phyloP scores from a whole-genome alignment of 2,888 invertebrate genomes.

The Phyllotreta striolata region DNA sequence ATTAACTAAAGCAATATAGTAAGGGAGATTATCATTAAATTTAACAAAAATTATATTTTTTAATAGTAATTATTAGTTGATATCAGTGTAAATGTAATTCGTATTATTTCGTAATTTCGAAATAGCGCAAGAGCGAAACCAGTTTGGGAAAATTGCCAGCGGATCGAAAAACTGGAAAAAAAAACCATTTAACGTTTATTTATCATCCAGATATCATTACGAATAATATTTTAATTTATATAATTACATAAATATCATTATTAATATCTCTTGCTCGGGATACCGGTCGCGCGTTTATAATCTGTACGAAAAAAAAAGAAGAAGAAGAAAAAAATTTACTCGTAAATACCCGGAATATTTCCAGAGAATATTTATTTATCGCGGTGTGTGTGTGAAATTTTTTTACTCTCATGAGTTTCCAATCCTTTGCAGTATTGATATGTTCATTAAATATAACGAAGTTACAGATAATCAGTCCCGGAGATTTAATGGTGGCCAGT shows the following conservation, averaged over 20 bases:
- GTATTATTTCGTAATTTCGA: neutral
- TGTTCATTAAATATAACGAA: conserved; percentile 12
- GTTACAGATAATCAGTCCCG: neutral
- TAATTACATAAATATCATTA: conserved; percentile 6
- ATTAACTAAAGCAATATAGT: too few species aligned
- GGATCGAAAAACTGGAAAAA: too few species aligned
- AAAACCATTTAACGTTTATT: conserved; percentile 1
- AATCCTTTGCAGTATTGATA: conserved; percentile 2
- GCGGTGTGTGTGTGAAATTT: neutral
- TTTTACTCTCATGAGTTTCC: neutral
- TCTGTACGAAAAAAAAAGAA: neutral
- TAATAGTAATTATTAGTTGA: too few species aligned
- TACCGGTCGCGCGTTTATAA: neutral
- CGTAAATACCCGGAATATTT: conserved; percentile 9
- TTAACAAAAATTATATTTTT: too few species aligned
- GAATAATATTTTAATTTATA: conserved; percentile 17
- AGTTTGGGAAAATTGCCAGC: too few species aligned
- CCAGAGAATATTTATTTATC: conserved; percentile 8
- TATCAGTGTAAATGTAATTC: conserved; percentile 1
- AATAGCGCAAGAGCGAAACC: too few species aligned
- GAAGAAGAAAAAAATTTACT: neutral
- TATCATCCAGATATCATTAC: conserved; percentile 9
- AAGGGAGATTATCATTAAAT: too few species aligned
- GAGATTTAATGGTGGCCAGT: neutral
- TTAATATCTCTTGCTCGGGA: conserved; percentile 1